Base-by-base conservation (phyloP, 2,888 invertebrate genomes). In the Hypena proboscidalis region DNA sequence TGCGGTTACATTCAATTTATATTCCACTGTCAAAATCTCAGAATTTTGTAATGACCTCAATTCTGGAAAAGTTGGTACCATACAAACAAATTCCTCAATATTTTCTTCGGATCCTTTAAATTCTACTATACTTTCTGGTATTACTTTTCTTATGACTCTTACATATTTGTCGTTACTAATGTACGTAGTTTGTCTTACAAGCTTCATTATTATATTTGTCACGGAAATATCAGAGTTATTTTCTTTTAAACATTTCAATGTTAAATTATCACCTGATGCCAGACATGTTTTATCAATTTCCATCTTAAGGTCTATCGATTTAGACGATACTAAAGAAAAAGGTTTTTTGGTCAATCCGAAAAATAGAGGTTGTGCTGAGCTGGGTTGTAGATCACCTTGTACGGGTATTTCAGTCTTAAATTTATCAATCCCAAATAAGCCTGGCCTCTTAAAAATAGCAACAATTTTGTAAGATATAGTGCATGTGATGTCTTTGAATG, bases 381-480 rank as follows among this genome's bases (percentile, higher is more conserved):
- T 27, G 4, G 57, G 35, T 4, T 50, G 15, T 0, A 70, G 49
- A 10, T 23, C 31, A 0, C 61, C 58, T 3, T 47, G 45, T 0
- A 71, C 58, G 5, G 40, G 40, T 11, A 73, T 39, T 29, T 38
- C 44, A 3, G 45, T 38, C 2, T 49, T 39, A 10, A 54, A 67
- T 8, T 17, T 58, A 10, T 55, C 53, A n/a, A 50, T 32, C 23
- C 47, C 57, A n/a, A 66, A 60, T 5, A 62, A 38, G 14, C 48
- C 43, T 2, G 61, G 25, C 15, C 46, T 67, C 14, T 35, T 32
- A 17, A 73, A 66, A 29, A 34, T 52, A 2, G 62, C 15, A 7
- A 35, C 41, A 3, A 72, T 26, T 13, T 40, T 22, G 26, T 74
- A 73, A 2, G 21, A 36, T 17, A 73, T 69, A 1, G 10, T 37